Evolutionary conservation across 2,797 vertebrate species (phyloP).

Genomic region (Labeo calbasu): DNA sequence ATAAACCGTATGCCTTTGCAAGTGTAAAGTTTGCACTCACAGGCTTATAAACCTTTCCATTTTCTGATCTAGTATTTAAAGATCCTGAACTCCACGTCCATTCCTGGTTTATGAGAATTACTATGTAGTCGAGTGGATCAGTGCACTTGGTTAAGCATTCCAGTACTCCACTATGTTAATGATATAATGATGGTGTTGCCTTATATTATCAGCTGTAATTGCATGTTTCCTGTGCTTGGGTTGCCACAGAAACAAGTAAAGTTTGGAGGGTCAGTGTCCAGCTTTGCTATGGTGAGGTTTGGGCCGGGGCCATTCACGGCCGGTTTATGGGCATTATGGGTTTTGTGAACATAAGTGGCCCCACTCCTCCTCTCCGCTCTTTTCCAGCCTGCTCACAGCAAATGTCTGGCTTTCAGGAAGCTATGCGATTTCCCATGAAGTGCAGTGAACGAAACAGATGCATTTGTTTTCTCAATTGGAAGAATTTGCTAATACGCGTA

Average conservation of each 20-base stretch:
- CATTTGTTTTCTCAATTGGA: constrained; percentile 77
- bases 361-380: constrained; percentile 54
- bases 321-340: constrained; percentile 47
- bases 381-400: constrained; percentile 65
- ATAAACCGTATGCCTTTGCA: constrained; percentile 76
- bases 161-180: constrained; percentile 18
- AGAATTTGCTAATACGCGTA: constrained; percentile 76
- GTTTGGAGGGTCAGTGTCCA: constrained; percentile 7
- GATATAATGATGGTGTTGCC: constrained; percentile 3
- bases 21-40: constrained; percentile 39
- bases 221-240: neutral
- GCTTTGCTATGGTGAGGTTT: constrained; percentile 31
- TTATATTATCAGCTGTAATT: neutral
- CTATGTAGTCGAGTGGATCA: neutral
- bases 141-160: neutral
- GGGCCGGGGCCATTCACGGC: neutral
- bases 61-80: constrained; percentile 3
- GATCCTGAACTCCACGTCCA: neutral
- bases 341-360: constrained; percentile 47
- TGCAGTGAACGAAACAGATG: constrained; percentile 73
- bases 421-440: constrained; percentile 72
- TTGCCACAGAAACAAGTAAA: constrained; percentile 25
- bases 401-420: constrained; percentile 74
- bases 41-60: constrained; percentile 21
- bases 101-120: constrained; percentile 1